Evolutionary conservation across 1,140 invertebrate species (phyloP), one percentile per base, ranked within the genome.

Genomic region (Polypedilum pembai): DNA sequence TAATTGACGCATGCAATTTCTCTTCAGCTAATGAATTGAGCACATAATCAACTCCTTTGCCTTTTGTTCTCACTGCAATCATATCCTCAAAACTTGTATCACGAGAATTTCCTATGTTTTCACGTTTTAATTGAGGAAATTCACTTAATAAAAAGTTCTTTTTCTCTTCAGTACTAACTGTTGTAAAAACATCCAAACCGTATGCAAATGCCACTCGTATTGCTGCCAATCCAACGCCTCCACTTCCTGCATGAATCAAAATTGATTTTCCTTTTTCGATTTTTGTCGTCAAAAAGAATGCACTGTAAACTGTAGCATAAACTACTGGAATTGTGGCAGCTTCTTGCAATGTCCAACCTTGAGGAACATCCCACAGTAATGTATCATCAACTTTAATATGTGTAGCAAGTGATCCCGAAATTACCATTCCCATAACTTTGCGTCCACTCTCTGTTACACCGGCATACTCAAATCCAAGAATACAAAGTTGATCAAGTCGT

Each of bases 241-340:
- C 94, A 75, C 90, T 90, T 10, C 93, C 94, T n/a, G 93, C 90
- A 82, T 96, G 94, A 78, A 96, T 94, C 0, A 95, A 85, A 21
- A 95, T 85, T 1, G 84, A 86, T 76, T 93, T 90, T 1, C 91
- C 91, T 74, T 84, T 85, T 75, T 85, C 81, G 75, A 94, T 86
- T 74, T 87, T 82, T 8, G 88, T 89, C 40, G 82, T 79, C 80
- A 86, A 84, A n/a, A 87, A 82, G 74, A 98, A 85, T 8, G 93
- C 91, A 80, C 94, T 94, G 76, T 93, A 92, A 1, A 89, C 93
- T 0, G 94, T 96, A 69, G 87, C 86, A 79, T 96, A 97, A 5
- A 92, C 92, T 1, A 91, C 90, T 3, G 95, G 95, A 0, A 98
- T 86, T 0, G 94, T 94, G 0, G 93, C 92, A 1, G 94, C 95